Conservation (phyloP, 2,888 invertebrate genomes). For the Apoderus coryli region DNA sequence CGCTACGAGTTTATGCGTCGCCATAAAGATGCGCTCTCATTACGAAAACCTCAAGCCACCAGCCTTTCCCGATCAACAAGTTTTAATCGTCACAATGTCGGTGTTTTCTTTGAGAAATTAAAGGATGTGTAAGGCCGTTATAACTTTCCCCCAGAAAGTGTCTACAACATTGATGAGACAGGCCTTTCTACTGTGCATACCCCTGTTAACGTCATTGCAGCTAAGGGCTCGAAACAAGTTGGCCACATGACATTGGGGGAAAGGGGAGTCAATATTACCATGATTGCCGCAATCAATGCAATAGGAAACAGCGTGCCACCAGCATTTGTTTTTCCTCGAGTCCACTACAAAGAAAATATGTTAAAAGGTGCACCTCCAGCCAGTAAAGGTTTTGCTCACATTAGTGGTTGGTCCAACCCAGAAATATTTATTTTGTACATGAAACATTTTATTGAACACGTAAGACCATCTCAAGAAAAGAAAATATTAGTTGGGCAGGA, state of each 20-base stretch:
- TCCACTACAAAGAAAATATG: constrained; percentile 17
- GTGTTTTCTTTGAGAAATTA: constrained; percentile 14
- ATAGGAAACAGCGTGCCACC: no score
- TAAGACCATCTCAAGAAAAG: no score
- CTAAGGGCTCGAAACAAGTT: no score
- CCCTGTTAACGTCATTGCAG: no score
- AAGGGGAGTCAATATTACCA: no score
- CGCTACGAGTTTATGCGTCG: no score
- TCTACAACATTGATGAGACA: constrained; percentile 21
- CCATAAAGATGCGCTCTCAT: no score
- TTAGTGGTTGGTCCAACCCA: constrained; percentile 10
- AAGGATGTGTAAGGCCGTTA: constrained; percentile 1
- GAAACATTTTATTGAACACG: no score
- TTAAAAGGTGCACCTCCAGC: constrained; percentile 15
- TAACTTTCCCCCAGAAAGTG: constrained; percentile 11
- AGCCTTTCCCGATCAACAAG: constrained; percentile 19
- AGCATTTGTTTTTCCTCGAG: constrained; percentile 19
- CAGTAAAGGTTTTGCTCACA: constrained; percentile 12
- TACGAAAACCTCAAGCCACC: constrained; percentile 17
- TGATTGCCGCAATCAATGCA: no score
- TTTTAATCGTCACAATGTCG: constrained; percentile 19
- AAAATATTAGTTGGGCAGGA: no score
- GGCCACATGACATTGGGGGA: no score
- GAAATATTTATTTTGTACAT: no score
- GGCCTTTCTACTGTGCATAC: constrained; percentile 21